Conservation (phyloP, 2,888 invertebrate species). For the Drosophila affinis region DNA sequence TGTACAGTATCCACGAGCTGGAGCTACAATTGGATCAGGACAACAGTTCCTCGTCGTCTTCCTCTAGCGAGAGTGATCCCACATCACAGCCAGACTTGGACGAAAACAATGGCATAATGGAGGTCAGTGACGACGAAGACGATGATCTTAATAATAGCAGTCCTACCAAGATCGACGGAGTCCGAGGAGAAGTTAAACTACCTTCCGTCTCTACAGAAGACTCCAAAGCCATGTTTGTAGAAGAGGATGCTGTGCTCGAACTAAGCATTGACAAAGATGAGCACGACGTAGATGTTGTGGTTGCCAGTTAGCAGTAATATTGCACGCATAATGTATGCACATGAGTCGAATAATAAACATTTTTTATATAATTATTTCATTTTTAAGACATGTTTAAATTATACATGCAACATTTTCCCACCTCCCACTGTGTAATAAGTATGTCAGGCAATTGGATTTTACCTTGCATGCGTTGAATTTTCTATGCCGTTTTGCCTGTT, state of each 20-base stretch:
- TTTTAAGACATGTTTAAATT: too few relatives aligned
- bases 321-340: neutral
- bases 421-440: too few relatives aligned
- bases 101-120: slow-evolving; percentile 68
- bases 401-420: too few relatives aligned
- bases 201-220: slow-evolving; percentile 67
- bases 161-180: slow-evolving; percentile 53
- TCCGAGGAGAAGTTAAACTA: slow-evolving; percentile 47
- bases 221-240: slow-evolving; percentile 75
- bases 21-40: slow-evolving; percentile 91
- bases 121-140: slow-evolving; percentile 76
- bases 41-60: slow-evolving; percentile 85
- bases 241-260: slow-evolving; percentile 80
- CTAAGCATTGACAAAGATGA: slow-evolving; percentile 80
- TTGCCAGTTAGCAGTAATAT: slow-evolving; percentile 48
- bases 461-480: too few relatives aligned
- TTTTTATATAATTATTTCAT: too few relatives aligned
- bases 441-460: too few relatives aligned
- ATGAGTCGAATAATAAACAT: neutral
- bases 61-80: slow-evolving; percentile 68
- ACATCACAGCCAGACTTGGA: slow-evolving; percentile 48
- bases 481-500: too few relatives aligned
- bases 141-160: slow-evolving; percentile 53
- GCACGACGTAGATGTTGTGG: slow-evolving; percentile 67
- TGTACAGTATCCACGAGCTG: slow-evolving; percentile 93